phyloP scores from a whole-genome alignment of 2,888 invertebrate genomes.

The Drosophila testacea region DNA sequence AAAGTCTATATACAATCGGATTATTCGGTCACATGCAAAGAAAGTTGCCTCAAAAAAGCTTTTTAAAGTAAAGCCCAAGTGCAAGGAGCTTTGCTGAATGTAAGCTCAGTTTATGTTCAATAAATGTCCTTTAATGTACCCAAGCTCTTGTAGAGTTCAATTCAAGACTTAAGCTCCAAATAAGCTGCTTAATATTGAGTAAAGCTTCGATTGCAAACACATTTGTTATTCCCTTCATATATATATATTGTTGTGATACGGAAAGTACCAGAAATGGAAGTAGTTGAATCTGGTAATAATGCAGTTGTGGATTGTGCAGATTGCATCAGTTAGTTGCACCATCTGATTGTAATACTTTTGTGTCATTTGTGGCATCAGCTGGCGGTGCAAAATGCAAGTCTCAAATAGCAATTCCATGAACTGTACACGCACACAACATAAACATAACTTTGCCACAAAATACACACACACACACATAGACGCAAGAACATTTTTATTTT shows the following conservation, averaged over 20 bases:
- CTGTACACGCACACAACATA: conserved; percentile 64
- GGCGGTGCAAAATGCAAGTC: conserved; percentile 49
- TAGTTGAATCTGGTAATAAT: conserved; percentile 20
- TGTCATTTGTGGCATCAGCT: conserved; percentile 47
- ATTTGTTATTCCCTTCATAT: neutral
- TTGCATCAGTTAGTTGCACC: conserved; percentile 23
- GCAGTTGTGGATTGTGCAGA: conserved; percentile 25
- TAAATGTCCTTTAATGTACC: neutral
- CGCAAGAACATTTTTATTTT: conserved; percentile 37
- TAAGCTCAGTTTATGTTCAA: conserved; percentile 3
- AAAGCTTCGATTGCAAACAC: conserved; percentile 3
- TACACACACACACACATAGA: conserved; percentile 23
- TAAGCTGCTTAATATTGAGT: conserved; percentile 4
- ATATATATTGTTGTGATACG: too few species aligned
- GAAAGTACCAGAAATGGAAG: conserved; percentile 12
- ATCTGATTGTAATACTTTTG: conserved; percentile 14
- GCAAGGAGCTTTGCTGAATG: neutral
- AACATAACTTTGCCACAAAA: conserved; percentile 50
- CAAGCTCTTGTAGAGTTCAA: neutral
- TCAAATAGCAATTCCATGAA: conserved; percentile 72
- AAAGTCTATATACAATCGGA: neutral
- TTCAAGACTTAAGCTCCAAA: neutral
- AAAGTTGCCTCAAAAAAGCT: neutral
- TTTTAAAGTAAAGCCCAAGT: neutral
- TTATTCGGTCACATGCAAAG: neutral